Conservation (phyloP, 1,140 invertebrate genomes). For the Apis mellifera region DNA sequence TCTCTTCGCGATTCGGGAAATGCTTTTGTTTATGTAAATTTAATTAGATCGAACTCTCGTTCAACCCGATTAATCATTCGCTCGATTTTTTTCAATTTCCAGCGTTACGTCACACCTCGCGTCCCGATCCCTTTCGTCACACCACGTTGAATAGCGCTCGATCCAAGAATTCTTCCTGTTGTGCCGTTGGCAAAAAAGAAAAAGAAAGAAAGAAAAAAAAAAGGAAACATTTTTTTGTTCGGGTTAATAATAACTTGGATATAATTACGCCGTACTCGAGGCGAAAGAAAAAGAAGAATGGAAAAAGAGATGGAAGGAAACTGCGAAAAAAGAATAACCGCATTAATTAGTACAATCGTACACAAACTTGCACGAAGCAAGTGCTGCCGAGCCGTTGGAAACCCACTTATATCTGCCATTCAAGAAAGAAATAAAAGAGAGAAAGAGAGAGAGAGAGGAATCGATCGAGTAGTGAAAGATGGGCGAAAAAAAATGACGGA, state of each 20-base stretch:
- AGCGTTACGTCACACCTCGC: conserved; percentile 15
- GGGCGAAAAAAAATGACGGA: background rate
- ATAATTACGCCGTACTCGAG: conserved; percentile 10
- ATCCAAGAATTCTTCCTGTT: conserved; percentile 11
- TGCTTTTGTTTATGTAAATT: no score
- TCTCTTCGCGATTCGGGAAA: no score
- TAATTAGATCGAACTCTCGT: background rate
- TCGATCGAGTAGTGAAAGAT: conserved; percentile 16
- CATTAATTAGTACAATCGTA: conserved; percentile 57
- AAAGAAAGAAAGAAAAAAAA: no score
- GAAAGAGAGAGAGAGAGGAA: background rate
- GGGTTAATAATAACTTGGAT: background rate
- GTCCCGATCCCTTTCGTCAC: conserved; percentile 2
- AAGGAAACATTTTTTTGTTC: background rate
- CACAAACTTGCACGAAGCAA: background rate
- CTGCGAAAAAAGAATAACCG: background rate
- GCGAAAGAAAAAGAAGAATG: conserved; percentile 2
- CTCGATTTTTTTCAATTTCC: background rate
- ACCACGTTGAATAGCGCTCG: conserved; percentile 11
- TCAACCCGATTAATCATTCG: conserved; percentile 15
- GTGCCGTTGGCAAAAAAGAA: background rate
- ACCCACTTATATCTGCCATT: no score
- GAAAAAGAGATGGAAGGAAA: conserved; percentile 13
- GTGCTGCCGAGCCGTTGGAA: background rate
- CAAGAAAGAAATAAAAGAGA: background rate